Evolutionary conservation across 2,797 vertebrate species (phyloP).

Genomic region (Pterois miles): DNA sequence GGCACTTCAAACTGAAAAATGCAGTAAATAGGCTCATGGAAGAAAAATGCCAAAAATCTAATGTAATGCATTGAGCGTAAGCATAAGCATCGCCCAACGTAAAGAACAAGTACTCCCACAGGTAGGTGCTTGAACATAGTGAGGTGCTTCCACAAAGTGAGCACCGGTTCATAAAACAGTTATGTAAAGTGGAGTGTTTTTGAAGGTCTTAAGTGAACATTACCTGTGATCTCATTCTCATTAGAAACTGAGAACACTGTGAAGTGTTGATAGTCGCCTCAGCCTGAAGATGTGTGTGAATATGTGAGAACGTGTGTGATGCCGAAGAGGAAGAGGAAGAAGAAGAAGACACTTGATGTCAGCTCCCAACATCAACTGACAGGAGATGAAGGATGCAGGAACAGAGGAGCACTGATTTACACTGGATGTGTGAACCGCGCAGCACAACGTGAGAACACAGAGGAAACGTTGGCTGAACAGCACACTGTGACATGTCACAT

Average conservation of each 20-base stretch:
- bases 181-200: constrained; percentile 64
- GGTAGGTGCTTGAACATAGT: constrained; percentile 39
- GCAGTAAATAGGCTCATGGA: not conserved
- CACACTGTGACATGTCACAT: constrained; percentile 26
- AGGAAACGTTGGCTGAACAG: constrained; percentile 49
- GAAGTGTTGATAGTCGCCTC: constrained; percentile 59
- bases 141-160: constrained; percentile 68
- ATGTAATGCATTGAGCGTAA: not conserved
- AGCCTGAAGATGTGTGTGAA: constrained; percentile 46
- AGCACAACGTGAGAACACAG: constrained; percentile 54
- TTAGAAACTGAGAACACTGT: constrained; percentile 65
- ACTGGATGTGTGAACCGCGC: constrained; percentile 38
- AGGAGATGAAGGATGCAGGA: constrained; percentile 32
- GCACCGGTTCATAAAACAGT: constrained; percentile 54
- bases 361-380: constrained; percentile 15
- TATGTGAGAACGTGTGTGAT: constrained; percentile 19
- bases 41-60: constrained; percentile 10
- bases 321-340: not conserved
- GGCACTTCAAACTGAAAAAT: not conserved
- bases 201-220: constrained; percentile 72
- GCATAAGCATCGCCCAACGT: constrained; percentile 9
- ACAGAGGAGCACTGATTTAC: constrained; percentile 29
- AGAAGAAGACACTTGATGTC: not conserved
- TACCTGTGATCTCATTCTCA: constrained; percentile 72
- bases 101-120: constrained; percentile 24